A percentile compares a stretch with the other conserved stretches of the same genome.
phyloP scores from a whole-genome alignment of 2,888 invertebrate genomes.

The Bembecia ichneumoniformis region DNA sequence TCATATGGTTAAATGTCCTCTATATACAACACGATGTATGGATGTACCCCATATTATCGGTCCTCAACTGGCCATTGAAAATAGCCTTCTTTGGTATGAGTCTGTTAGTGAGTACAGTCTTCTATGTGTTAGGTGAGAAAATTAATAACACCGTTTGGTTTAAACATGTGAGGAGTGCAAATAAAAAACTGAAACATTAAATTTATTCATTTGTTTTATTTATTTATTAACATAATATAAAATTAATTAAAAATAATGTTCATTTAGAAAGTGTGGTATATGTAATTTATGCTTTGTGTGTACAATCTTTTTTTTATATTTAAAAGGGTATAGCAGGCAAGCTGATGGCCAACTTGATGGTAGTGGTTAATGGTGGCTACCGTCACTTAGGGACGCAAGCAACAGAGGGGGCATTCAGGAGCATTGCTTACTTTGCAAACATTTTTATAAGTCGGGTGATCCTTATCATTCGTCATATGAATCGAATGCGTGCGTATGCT shows the following conservation, averaged over 20 bases:
- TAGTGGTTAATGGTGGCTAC: background rate
- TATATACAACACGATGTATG: background rate
- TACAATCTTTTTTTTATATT: background rate
- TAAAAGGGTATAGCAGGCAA: background rate
- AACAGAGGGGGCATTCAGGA: background rate
- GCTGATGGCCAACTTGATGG: background rate
- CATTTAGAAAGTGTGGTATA: background rate
- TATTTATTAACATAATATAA: background rate
- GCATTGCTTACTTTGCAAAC: background rate
- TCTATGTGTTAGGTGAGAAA: background rate
- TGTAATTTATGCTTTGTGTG: background rate
- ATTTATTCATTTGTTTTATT: background rate
- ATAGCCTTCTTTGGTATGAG: background rate
- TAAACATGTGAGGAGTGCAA: background rate
- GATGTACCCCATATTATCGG: background rate
- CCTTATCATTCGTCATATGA: no score
- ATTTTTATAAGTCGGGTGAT: no score
- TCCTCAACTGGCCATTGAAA: background rate
- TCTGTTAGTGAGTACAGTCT: background rate
- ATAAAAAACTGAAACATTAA: background rate
- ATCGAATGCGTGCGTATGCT: no score
- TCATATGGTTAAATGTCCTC: background rate
- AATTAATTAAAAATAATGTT: background rate
- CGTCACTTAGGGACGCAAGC: background rate
- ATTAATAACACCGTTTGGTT: background rate